Conservation (phyloP, 2,113 vertebrate species). For the Oreamnos americanus region DNA sequence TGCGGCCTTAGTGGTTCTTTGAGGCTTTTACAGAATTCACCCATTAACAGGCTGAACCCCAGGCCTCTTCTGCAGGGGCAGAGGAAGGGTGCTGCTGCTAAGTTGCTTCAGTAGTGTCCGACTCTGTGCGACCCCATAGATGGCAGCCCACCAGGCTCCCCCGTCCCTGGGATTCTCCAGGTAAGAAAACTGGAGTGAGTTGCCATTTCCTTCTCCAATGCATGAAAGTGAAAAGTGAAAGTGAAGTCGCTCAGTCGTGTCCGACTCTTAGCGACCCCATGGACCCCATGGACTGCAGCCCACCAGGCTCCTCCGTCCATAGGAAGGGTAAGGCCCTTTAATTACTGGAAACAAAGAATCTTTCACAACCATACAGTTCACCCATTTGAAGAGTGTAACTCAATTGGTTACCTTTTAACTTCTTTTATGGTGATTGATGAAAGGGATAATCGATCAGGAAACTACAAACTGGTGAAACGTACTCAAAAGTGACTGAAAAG, state of each 20-base stretch:
- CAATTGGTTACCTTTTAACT: background rate
- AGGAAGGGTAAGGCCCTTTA: background rate
- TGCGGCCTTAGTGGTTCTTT: background rate
- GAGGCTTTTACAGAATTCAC: background rate
- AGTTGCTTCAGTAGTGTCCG: too few relatives aligned
- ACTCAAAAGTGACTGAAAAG: background rate
- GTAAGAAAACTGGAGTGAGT: too few relatives aligned
- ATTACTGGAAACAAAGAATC: background rate
- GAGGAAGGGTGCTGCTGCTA: background rate
- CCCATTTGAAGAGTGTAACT: background rate
- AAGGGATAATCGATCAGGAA: background rate
- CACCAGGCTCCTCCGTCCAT: too few relatives aligned
- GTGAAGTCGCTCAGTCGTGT: too few relatives aligned
- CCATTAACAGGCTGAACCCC: background rate
- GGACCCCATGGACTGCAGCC: too few relatives aligned
- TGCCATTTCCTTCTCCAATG: too few relatives aligned
- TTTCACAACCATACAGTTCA: background rate
- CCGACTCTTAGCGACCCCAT: too few relatives aligned
- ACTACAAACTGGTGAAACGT: background rate
- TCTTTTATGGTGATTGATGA: background rate
- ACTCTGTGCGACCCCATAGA: too few relatives aligned
- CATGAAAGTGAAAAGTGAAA: too few relatives aligned
- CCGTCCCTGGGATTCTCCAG: too few relatives aligned
- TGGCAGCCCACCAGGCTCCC: too few relatives aligned
- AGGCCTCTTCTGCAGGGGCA: background rate